A percentile compares a stretch with the other conserved stretches of the same genome.
Conservation (phyloP, 53 echinoderm and acorn worm species). For the Arbacia lixula region DNA sequence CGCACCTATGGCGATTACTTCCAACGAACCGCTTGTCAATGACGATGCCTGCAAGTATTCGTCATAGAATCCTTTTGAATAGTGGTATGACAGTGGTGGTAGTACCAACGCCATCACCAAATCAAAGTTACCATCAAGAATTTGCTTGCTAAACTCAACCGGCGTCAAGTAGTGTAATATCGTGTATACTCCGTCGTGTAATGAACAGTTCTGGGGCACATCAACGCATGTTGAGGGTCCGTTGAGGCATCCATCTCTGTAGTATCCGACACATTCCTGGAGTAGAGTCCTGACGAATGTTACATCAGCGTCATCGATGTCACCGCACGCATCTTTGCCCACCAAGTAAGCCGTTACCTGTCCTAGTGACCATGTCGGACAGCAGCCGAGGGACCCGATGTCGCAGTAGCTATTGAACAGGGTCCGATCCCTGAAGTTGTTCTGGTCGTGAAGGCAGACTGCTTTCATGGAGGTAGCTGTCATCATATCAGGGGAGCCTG, state of each 20-base stretch:
- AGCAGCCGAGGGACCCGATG: conserved; percentile 20
- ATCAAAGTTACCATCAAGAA: conserved; percentile 14
- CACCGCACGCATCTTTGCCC: conserved; percentile 66
- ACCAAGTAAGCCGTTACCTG: conserved; percentile 57
- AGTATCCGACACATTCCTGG: conserved; percentile 49
- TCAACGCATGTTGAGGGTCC: neutral
- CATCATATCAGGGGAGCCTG: conserved; percentile 1
- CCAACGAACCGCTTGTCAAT: conserved; percentile 9
- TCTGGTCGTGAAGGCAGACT: conserved; percentile 23
- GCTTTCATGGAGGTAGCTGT: conserved; percentile 32
- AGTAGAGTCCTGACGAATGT: conserved; percentile 26
- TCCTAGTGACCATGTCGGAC: conserved; percentile 68
- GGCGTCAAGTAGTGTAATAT: conserved; percentile 68
- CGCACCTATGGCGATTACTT: conserved; percentile 61
- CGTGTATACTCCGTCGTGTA: conserved; percentile 42
- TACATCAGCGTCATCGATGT: conserved; percentile 61
- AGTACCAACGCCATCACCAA: conserved; percentile 35
- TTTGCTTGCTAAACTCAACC: conserved; percentile 20
- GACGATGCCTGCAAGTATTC: conserved; percentile 42
- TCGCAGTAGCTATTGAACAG: conserved; percentile 12
- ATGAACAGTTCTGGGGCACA: conserved; percentile 45
- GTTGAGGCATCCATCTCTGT: conserved; percentile 2
- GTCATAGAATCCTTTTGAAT: conserved; percentile 50
- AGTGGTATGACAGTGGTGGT: conserved; percentile 40
- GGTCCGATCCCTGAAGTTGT: neutral